A percentile compares a stretch with the other conserved stretches of the same genome.
These are phyloP conservation scores for Gallinago solitaria DNA, from an alignment of 2,797 vertebrate species.

Conservation along the genomic window DNA sequence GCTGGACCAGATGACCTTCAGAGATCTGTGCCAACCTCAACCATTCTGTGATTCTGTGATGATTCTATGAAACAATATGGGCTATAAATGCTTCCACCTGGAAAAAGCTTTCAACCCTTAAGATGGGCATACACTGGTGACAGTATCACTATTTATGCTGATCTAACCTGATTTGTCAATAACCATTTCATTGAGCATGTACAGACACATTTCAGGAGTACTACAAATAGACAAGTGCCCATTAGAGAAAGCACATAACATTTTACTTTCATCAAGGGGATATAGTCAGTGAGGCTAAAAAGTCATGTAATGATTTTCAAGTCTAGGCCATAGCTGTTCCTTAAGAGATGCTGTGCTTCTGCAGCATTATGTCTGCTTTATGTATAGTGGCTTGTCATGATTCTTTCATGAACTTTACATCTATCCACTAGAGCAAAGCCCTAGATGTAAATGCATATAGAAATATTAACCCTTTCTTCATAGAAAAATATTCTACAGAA, in stretches of 20 bases:
- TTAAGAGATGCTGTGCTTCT: background rate
- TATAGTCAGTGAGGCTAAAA: slow-evolving; percentile 4
- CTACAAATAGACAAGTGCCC: background rate
- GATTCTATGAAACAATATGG: background rate
- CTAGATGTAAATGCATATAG: background rate
- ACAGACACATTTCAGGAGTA: background rate
- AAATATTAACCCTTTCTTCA: background rate
- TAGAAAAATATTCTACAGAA: background rate
- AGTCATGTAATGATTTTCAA: slow-evolving; percentile 23
- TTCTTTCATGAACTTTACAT: slow-evolving; percentile 25
- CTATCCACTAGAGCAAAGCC: background rate
- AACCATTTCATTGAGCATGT: background rate
- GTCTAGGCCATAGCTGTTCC: background rate
- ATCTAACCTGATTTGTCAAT: slow-evolving; percentile 10
- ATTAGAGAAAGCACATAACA: slow-evolving; percentile 18
- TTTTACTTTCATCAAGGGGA: slow-evolving; percentile 24
- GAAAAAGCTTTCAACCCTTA: background rate
- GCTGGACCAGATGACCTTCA: background rate
- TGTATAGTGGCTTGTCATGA: background rate
- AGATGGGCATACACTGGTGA: background rate
- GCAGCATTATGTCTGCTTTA: background rate
- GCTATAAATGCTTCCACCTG: background rate
- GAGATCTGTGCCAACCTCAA: background rate
- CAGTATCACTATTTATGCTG: background rate
- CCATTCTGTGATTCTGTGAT: background rate